Evolutionary conservation across 2,113 vertebrate genomes (phyloP).

Genomic region (Cygnus atratus): DNA sequence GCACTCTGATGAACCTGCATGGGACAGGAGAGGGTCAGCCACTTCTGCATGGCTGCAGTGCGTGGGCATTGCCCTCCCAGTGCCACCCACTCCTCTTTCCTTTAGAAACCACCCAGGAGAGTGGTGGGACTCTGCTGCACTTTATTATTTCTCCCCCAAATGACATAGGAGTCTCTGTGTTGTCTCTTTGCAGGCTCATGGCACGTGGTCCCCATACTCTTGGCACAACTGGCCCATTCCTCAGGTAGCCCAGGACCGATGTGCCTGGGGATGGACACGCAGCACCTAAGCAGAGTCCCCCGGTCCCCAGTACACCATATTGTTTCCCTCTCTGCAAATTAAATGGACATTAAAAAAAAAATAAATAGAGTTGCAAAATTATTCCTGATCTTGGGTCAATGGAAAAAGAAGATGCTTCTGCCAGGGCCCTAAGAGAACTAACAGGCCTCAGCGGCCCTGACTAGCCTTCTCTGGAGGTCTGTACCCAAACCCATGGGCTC

Average conservation of each 20-base stretch:
- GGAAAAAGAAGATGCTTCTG: not conserved
- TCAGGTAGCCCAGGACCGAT: not conserved
- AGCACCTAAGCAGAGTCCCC: too few relatives aligned
- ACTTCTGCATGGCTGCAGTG: too few relatives aligned
- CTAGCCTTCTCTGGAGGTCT: too few relatives aligned
- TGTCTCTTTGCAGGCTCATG: not conserved
- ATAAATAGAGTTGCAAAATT: not conserved
- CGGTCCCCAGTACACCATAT: not conserved
- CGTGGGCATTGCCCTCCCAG: too few relatives aligned
- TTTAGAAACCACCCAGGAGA: too few relatives aligned
- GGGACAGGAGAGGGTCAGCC: not conserved
- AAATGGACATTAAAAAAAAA: not conserved
- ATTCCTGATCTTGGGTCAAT: not conserved
- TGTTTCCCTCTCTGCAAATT: not conserved
- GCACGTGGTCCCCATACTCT: not conserved
- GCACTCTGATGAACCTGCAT: slow-evolving; percentile 80
- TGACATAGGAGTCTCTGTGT: not conserved
- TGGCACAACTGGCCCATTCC: not conserved
- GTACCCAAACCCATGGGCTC: too few relatives aligned
- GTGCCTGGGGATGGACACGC: not conserved
- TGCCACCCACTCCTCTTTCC: too few relatives aligned
- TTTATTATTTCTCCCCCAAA: not conserved
- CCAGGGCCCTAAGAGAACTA: not conserved
- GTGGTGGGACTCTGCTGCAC: not conserved
- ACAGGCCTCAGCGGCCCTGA: too few relatives aligned